These are phyloP conservation scores for Neoarius graeffei DNA, from an alignment of 2,113 vertebrate genomes.

Conservation along the genomic window DNA sequence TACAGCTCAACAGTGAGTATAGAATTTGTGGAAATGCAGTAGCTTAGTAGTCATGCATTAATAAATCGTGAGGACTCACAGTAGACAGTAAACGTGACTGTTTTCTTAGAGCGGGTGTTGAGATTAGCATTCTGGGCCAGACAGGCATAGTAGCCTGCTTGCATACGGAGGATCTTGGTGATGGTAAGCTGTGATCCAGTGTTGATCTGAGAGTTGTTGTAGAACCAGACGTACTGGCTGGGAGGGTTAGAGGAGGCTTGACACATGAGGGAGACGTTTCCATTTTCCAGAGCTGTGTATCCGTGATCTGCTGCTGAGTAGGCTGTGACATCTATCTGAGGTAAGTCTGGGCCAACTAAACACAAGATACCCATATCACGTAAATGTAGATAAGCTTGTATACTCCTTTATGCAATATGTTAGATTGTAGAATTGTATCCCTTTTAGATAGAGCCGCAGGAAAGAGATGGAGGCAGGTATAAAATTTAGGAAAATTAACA, in stretches of 20 bases:
- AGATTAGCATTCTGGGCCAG: constrained; percentile 81
- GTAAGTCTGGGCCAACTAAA: constrained; percentile 83
- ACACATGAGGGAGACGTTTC: constrained; percentile 83
- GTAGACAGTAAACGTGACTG: constrained; percentile 82
- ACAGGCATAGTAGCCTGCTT: constrained; percentile 86
- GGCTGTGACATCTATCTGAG: constrained; percentile 80
- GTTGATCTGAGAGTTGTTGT: constrained; percentile 81
- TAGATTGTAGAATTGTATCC: neutral
- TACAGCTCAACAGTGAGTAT: neutral
- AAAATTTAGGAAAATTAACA: neutral
- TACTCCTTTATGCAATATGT: neutral
- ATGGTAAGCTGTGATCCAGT: constrained; percentile 77
- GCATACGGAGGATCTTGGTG: constrained; percentile 71
- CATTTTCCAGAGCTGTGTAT: constrained; percentile 80
- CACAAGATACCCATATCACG: neutral
- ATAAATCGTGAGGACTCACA: constrained; percentile 76
- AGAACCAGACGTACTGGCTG: constrained; percentile 86
- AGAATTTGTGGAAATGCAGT: neutral
- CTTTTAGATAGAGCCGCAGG: neutral
- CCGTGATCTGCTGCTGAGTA: constrained; percentile 74
- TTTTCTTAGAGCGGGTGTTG: constrained; percentile 78
- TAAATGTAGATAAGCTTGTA: neutral
- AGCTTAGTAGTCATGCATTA: neutral
- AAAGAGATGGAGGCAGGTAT: neutral
- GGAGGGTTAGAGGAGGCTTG: constrained; percentile 83